A percentile compares a stretch with the other conserved stretches of the same genome.
Conservation (phyloP, 2,113 vertebrate species). For the Spermophilus dauricus region DNA sequence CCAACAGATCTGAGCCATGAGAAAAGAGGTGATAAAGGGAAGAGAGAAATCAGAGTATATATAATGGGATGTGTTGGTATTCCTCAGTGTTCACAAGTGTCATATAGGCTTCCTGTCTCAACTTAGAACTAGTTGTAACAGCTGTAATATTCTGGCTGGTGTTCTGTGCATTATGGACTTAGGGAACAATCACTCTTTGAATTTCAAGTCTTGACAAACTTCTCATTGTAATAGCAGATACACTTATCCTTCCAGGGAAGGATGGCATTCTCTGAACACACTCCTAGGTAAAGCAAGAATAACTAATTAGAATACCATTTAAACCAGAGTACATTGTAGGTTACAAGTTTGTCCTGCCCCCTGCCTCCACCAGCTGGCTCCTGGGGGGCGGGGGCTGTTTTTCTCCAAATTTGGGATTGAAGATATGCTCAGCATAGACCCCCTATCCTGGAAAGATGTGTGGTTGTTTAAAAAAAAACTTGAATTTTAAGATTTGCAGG, state of each 20-base stretch:
- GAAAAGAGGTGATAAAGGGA: not conserved
- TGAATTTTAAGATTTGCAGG: constrained; percentile 28
- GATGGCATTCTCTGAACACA: constrained; percentile 54
- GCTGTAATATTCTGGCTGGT: constrained; percentile 20
- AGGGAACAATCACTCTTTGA: constrained; percentile 67
- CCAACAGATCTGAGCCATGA: not conserved
- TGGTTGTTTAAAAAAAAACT: too few species aligned
- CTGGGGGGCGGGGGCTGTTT: not conserved
- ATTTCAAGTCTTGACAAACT: constrained; percentile 74
- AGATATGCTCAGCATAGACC: not conserved
- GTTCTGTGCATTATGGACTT: constrained; percentile 41
- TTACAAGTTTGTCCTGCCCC: not conserved
- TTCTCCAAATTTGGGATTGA: constrained; percentile 38
- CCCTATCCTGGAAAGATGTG: not conserved
- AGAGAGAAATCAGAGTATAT: not conserved
- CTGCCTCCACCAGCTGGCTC: not conserved
- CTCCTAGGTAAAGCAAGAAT: constrained; percentile 58
- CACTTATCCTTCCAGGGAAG: constrained; percentile 55
- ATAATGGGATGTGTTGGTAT: not conserved
- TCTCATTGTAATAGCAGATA: constrained; percentile 70
- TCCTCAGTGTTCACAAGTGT: constrained; percentile 2
- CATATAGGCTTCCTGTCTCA: constrained; percentile 36
- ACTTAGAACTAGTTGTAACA: constrained; percentile 32
- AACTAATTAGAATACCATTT: constrained; percentile 46
- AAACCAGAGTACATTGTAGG: not conserved